These are phyloP conservation scores for Phrynosoma blainvillii DNA, from an alignment of 2,113 vertebrate species.

Conservation along the genomic window DNA sequence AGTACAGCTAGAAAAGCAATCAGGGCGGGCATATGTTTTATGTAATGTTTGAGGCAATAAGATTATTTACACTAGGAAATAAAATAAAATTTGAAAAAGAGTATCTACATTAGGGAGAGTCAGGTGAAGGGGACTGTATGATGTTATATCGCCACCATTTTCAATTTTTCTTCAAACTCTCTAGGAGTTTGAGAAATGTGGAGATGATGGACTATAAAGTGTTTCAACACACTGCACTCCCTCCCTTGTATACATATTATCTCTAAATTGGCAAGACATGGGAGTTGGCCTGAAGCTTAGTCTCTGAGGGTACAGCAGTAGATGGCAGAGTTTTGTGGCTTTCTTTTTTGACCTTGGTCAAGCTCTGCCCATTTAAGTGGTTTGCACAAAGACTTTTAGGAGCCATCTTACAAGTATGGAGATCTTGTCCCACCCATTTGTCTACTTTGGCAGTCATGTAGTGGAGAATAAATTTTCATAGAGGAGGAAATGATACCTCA, in stretches of 20 bases:
- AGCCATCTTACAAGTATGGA: background rate
- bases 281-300: background rate
- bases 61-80: too few relatives aligned
- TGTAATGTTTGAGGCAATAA: too few relatives aligned
- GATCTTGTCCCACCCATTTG: background rate
- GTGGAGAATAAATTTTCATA: background rate
- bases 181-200: background rate
- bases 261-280: background rate
- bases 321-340: background rate
- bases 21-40: background rate
- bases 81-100: too few relatives aligned
- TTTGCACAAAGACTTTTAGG: background rate
- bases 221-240: background rate
- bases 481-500: background rate
- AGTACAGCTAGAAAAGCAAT: background rate
- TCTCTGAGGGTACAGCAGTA: background rate
- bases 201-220: background rate
- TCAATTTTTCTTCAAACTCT: background rate
- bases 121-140: background rate
- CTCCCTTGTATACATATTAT: background rate
- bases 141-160: background rate
- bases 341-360: background rate
- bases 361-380: background rate
- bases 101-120: background rate
- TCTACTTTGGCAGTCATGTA: background rate